A percentile compares a stretch with the other conserved stretches of the same genome.
These are phyloP conservation scores for Dynastes maya DNA, from an alignment of 2,888 invertebrate species.

Conservation along the genomic window DNA sequence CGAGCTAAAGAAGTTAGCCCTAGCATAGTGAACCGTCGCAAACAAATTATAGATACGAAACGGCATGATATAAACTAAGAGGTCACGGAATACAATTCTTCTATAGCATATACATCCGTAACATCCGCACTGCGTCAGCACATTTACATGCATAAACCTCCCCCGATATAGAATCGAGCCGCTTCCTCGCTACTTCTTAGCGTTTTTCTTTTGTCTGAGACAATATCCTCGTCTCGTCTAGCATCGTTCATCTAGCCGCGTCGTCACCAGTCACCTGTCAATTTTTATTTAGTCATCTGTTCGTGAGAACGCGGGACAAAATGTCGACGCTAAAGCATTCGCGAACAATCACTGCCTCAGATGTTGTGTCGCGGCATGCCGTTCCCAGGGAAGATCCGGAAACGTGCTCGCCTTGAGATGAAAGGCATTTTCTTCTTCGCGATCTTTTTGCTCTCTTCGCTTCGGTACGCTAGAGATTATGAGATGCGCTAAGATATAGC, in stretches of 20 bases:
- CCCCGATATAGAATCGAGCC: neutral
- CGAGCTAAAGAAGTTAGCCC: neutral
- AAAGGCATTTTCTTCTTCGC: too few relatives aligned
- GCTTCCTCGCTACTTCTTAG: neutral
- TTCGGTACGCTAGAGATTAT: too few relatives aligned
- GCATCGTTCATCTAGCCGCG: too few relatives aligned
- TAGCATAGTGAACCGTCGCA: neutral
- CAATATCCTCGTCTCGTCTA: neutral
- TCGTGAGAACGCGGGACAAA: neutral
- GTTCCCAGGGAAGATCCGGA: too few relatives aligned
- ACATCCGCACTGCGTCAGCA: conserved; percentile 25
- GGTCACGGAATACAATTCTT: conserved; percentile 23
- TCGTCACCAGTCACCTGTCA: conserved; percentile 3
- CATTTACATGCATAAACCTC: conserved; percentile 19
- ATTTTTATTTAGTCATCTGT: conserved; percentile 23
- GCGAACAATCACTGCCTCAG: too few relatives aligned
- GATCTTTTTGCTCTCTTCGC: too few relatives aligned
- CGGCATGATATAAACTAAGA: neutral
- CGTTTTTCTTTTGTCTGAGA: neutral
- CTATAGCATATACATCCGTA: neutral
- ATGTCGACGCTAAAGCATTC: neutral
- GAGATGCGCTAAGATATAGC: too few relatives aligned
- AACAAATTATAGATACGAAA: conserved; percentile 22
- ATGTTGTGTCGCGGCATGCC: too few relatives aligned
- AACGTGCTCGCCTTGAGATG: too few relatives aligned